Conservation (phyloP, 2,888 invertebrate species). For the Papilio elwesi region DNA sequence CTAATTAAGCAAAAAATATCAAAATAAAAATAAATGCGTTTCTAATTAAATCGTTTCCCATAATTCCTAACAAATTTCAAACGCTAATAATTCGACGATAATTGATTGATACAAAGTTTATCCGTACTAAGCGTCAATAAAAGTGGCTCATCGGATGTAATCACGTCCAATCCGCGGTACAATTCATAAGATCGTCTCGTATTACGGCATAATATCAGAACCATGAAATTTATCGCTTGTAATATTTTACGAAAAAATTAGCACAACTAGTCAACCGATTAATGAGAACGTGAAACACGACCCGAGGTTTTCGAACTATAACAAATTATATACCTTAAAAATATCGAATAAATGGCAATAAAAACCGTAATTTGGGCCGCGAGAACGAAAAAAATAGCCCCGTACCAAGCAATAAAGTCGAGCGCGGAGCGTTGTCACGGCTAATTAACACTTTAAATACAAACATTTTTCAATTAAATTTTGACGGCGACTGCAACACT, state of each 20-base stretch:
- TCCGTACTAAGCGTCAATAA: constrained; percentile 33
- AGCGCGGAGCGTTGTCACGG: constrained; percentile 66
- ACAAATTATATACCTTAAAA: constrained; percentile 74
- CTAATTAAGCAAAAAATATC: neutral
- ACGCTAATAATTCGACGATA: constrained; percentile 29
- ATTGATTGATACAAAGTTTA: constrained; percentile 37
- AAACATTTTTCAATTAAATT: constrained; percentile 72
- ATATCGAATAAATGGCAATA: constrained; percentile 68
- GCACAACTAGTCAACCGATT: constrained; percentile 79
- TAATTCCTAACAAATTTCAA: constrained; percentile 30
- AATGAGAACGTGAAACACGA: constrained; percentile 80
- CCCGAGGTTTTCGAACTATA: constrained; percentile 67
- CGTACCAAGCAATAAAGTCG: constrained; percentile 63
- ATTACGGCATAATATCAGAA: constrained; percentile 68
- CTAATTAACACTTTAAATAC: constrained; percentile 77
- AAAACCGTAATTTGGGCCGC: constrained; percentile 74
- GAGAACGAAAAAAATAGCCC: constrained; percentile 65
- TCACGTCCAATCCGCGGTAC: constrained; percentile 53
- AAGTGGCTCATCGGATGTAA: constrained; percentile 51
- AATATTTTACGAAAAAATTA: constrained; percentile 77
- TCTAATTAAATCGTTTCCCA: constrained; percentile 20
- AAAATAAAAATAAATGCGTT: neutral
- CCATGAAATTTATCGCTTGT: constrained; percentile 74
- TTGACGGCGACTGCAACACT: constrained; percentile 53
- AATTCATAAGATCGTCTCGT: constrained; percentile 56